Base-by-base conservation (phyloP, 2,888 invertebrate species). In the Eutolmus rufibarbis region DNA sequence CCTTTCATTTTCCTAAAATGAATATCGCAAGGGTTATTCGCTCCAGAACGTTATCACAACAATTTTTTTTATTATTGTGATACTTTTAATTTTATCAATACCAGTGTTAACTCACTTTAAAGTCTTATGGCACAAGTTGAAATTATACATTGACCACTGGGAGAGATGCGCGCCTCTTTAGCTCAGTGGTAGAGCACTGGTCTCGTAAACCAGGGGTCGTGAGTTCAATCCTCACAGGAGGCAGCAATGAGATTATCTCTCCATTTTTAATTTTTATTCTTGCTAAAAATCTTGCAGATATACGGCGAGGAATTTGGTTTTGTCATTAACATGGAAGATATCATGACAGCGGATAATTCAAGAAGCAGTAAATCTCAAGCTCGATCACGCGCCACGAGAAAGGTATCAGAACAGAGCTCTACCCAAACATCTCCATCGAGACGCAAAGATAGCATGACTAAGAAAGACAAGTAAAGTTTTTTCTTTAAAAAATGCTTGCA, bases 271-370 rank as follows among this genome's bases (percentile, higher is more conserved):
- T 77, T 46, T 66, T 31, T 37, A 34, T 66, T n/a, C 5, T 28
- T 46, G 23, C 46, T 57, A 34, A n/a, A 14, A 79, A 82, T 74
- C 37, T 85, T 87, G 77, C 88, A 96, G 96, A 95, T 97, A 74
- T 97, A 97, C 91, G 97, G 97, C 0, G 97, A 97, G 91, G 96
- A 97, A 91, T 97, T 97, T 90, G 97, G 97, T 87, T 92, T 94
- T 31, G 93, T 93, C 56, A 94, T 93, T 88, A 94, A 95, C 82
- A 93, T 94, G 16, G 96, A 95, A 77, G 90, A 92, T 88, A 91
- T 91, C 88, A 93, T 93, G 0, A 91, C 91, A 0, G 93, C 91
- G 0, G 93, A 93, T 16, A 93, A 93, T 0, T 94, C 94, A 4
- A 92, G 93, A 7, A 91, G 93, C 2, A 91, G 87, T 23, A 91